Evolutionary conservation across 2,888 invertebrate species (phyloP), one percentile per base, ranked within the genome.

Genomic region (Barypeithes pellucidus): DNA sequence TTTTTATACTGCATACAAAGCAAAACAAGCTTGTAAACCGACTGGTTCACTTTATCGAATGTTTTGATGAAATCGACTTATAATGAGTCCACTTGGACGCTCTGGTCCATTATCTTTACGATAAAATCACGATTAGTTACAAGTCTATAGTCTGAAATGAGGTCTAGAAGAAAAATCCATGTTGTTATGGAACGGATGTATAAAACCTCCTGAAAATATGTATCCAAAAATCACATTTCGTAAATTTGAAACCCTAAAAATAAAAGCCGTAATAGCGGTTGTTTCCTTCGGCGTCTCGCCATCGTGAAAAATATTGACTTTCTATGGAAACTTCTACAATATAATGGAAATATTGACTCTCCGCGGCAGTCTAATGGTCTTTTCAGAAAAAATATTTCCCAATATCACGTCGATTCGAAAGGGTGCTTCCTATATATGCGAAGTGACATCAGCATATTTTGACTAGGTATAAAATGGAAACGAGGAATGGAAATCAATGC

Each of bases 341-440:
- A 16, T 59, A 59, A 36, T 60, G 60, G 60, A 60, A 59, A 33
- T 67, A 67, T 52, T 54, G 41, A 18, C 57, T 43, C 14, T 22
- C 62, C 11, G 24, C 43, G 39, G 41, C 39, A 62, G 18, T 47
- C 36, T 63, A 63, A 63, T 63, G 63, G 63, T 50, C 63, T 63
- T 63, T 63, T 20, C 33, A 63, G 50, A 63, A 63, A 63, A 63
- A 63, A 47, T 47, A 36, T 63, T 33, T 63, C 16, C 63, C 63
- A 50, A 57, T 57, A 36, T 18, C 33, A 33, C 18, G 33, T 33
- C 54, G 18, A 57, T 36, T 57, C 33, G 16, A 57, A 57, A 33
- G 54, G 54, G 54, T 57, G 54, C 33, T 57, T 57, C 18, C 54
- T 16, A 36, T 57, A 57, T 57, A 57, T 57, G 33, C 54, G 33